A percentile compares a stretch with the other conserved stretches of the same genome.
These are phyloP conservation scores for Pyrochroa serraticornis DNA, from an alignment of 2,888 invertebrate genomes.

Conservation along the genomic window DNA sequence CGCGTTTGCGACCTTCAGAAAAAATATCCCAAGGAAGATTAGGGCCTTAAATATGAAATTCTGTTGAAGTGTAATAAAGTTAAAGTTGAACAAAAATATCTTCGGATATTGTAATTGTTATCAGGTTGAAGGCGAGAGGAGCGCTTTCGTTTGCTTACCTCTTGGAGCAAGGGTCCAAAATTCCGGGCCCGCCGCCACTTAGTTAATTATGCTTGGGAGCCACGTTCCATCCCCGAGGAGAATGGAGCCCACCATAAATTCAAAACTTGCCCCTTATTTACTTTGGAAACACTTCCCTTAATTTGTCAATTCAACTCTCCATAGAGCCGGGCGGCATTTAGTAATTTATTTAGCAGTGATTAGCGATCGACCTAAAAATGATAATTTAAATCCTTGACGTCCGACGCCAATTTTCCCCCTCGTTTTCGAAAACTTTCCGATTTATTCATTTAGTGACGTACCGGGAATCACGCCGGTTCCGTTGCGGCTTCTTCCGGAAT, in stretches of 20 bases:
- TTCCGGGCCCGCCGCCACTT: slow-evolving; percentile 5
- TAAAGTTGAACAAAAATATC: too few relatives aligned
- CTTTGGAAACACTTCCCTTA: slow-evolving; percentile 11
- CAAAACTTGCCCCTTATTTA: slow-evolving; percentile 15
- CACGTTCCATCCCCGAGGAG: slow-evolving; percentile 11
- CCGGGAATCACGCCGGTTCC: slow-evolving; percentile 16
- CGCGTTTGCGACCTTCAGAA: too few relatives aligned
- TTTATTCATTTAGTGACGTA: slow-evolving; percentile 17
- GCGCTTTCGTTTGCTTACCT: too few relatives aligned
- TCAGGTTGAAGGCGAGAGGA: too few relatives aligned
- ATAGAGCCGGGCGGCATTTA: slow-evolving; percentile 5
- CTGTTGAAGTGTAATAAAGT: too few relatives aligned
- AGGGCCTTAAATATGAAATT: too few relatives aligned
- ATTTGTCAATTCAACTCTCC: slow-evolving; percentile 14
- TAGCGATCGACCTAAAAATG: slow-evolving; percentile 6
- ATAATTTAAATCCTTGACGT: background rate
- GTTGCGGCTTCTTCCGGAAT: slow-evolving; percentile 11
- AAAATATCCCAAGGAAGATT: too few relatives aligned
- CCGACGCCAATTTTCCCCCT: too few relatives aligned
- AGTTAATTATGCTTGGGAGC: slow-evolving; percentile 18
- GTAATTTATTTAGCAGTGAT: slow-evolving; percentile 13
- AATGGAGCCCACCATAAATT: slow-evolving; percentile 19
- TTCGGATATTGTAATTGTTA: too few relatives aligned
- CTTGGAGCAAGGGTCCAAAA: too few relatives aligned
- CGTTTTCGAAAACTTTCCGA: slow-evolving; percentile 5